Percentiles rank a stretch among this genome's conserved stretches.
phyloP scores from a whole-genome alignment of 2,113 vertebrate species.

The Baryphthengus martii region DNA sequence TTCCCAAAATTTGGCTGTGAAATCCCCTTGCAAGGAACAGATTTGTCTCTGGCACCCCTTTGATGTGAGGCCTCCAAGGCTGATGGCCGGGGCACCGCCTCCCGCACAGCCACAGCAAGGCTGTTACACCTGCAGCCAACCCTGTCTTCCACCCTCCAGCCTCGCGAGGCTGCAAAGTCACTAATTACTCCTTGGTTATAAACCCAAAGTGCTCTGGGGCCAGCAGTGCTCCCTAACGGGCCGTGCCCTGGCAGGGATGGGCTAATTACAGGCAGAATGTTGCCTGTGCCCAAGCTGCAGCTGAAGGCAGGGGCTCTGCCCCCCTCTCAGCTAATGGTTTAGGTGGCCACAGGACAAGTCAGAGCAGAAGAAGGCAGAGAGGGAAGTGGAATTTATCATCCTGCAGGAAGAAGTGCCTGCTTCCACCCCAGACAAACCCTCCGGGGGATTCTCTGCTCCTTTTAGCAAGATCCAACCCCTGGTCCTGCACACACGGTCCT shows the following conservation, averaged over 20 bases:
- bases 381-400: neutral
- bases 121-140: too few relatives aligned
- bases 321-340: too few relatives aligned
- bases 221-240: neutral
- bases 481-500: rapidly evolving
- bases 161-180: neutral
- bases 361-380: neutral
- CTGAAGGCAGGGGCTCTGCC: neutral
- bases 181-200: neutral
- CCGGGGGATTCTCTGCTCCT: neutral
- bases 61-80: neutral
- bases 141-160: neutral
- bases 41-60: neutral
- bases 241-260: rapidly evolving
- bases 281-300: rapidly evolving
- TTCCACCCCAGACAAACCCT: neutral
- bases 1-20: neutral
- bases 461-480: rapidly evolving
- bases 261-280: neutral
- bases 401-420: too few relatives aligned
- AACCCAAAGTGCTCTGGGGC: neutral
- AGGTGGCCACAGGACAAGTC: neutral
- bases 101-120: rapidly evolving
- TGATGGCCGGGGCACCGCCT: rapidly evolving
- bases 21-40: neutral